Base-by-base conservation (phyloP, 1,140 invertebrate species). In the Trachymyrmex cornetzi region DNA sequence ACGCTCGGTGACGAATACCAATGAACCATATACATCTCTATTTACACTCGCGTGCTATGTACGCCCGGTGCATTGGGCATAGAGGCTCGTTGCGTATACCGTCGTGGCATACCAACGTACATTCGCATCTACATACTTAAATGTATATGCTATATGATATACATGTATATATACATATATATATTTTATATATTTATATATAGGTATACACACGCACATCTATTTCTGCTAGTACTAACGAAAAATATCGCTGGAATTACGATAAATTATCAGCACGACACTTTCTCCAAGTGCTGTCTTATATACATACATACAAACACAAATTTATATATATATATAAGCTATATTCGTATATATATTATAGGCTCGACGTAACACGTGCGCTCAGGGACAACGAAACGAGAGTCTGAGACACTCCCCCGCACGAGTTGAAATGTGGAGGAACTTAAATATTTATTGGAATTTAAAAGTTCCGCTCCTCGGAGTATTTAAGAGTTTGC, bases 371-470 rank as follows among this genome's bases (percentile, higher is more conserved):
- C 79, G 67, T 82, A 66, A 82, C 80, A 69, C 66, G 12, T 22
- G 66, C 38, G 38, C 55, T 74, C 24, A 14, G 55, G 67, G 80
- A 82, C 80, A 82, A 82, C 80, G 66, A 71, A 57, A 44, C 66
- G 80, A 82, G 53, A 34, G 30, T 24, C 55, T 48, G 24, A 24
- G 38, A 34, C 74, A 44, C 7, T 34, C 34, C 34, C 14, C 12
- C 24, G n/a, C 14, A 4, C 14, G 34, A 44, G 55, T 27, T 53
- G 87, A 91, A 92, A 90, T 92, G 90, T 86, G 69, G 72, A 77
- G 71, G 88, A 93, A 94, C 92, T 94, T 94, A 92, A 93, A 94
- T 94, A 94, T 94, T 94, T 94, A 94, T 94, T 94, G 93, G 92
- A 94, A 94, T 94, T 94, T 94, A 93, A 94, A 94, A 94, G 91